These are phyloP conservation scores for Brachionus koreanus DNA, from an alignment of 1,140 invertebrate species.

Conservation along the genomic window DNA sequence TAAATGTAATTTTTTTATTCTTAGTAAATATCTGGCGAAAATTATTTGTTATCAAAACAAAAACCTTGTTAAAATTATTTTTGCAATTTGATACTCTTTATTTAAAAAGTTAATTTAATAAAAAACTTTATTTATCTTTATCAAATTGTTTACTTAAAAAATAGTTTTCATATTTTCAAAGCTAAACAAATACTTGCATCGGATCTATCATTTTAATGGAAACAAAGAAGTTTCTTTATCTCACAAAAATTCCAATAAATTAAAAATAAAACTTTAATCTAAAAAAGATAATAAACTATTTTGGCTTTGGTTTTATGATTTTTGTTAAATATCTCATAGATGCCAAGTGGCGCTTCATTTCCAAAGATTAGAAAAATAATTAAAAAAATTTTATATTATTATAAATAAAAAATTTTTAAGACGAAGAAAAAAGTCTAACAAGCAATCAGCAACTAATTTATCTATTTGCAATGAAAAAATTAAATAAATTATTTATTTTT, in stretches of 20 bases:
- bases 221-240: neutral
- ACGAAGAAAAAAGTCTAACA: neutral
- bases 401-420: no score
- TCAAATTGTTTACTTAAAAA: conserved; percentile 10
- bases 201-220: neutral
- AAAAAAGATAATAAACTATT: neutral
- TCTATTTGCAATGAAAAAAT: neutral
- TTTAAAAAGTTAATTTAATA: neutral
- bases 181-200: neutral
- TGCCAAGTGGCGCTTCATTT: neutral
- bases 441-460: neutral
- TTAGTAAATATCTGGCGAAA: neutral
- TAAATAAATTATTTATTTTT: neutral
- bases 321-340: neutral
- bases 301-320: neutral
- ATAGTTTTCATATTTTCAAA: neutral
- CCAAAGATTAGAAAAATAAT: conserved; percentile 4
- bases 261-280: neutral
- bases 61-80: neutral
- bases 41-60: neutral
- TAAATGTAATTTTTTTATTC: no score
- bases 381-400: neutral
- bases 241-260: neutral
- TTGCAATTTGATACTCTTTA: neutral
- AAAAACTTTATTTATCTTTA: neutral